Percentiles rank a stretch among this genome's conserved stretches.
Evolutionary conservation across 1,140 invertebrate species (phyloP).

Genomic region (Eubasilissa regina): DNA sequence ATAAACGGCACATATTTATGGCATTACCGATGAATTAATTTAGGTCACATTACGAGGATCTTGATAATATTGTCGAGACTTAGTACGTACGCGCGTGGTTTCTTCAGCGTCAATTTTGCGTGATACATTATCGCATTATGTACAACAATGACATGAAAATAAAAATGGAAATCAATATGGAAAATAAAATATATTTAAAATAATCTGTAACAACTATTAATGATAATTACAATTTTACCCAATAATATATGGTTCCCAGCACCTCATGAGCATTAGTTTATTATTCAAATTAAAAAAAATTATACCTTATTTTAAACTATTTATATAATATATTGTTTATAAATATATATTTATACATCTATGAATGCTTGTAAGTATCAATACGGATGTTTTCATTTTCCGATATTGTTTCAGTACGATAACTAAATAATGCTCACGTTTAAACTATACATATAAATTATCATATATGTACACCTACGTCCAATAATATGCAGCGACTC

Average conservation of each 20-base stretch:
- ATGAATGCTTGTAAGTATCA: not conserved
- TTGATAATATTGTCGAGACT: not conserved
- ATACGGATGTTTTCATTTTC: not conserved
- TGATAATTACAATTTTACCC: slow-evolving; percentile 56
- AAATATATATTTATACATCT: slow-evolving; percentile 32
- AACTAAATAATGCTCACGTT: slow-evolving; percentile 3
- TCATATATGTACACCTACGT: slow-evolving; percentile 18
- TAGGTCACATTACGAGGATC: not conserved
- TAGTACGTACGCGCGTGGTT: not conserved
- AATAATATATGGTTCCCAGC: slow-evolving; percentile 59
- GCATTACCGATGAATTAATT: not conserved
- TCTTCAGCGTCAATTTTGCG: slow-evolving; percentile 11
- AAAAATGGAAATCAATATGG: slow-evolving; percentile 8
- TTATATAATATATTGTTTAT: slow-evolving; percentile 38
- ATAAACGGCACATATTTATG: not conserved
- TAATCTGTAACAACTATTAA: slow-evolving; percentile 56
- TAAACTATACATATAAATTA: not conserved
- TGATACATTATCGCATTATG: not conserved
- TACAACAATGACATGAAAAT: slow-evolving; percentile 17
- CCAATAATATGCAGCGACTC: not conserved
- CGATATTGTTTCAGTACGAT: not conserved
- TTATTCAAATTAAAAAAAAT: slow-evolving; percentile 49
- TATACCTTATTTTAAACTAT: slow-evolving; percentile 18
- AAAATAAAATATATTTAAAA: slow-evolving; percentile 52
- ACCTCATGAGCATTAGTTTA: slow-evolving; percentile 60